Base-by-base conservation (phyloP, 2,113 vertebrate genomes). In the Heterotilapia buettikoferi region DNA sequence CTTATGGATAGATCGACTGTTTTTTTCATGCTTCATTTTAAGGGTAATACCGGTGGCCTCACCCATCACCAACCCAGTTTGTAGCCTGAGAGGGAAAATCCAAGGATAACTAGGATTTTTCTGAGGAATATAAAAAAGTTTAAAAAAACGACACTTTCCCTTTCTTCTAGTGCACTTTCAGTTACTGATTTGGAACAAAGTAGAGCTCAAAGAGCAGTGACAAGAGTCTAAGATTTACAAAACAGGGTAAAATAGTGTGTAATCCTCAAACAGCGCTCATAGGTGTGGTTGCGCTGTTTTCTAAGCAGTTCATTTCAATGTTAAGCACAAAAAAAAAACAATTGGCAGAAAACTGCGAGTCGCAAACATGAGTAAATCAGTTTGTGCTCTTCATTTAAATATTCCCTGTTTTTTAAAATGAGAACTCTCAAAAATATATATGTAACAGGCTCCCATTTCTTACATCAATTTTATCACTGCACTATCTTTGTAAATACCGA, bases 81-180 rank as follows among this genome's bases (percentile, higher is more conserved):
- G 40, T 76, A 47, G 21, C 40, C 21, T 3, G 21, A 73, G 2
- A 2, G 68, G 40, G 8, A 73, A 45, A 73, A 73, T 16, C 21
- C 0, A 45, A 45, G n/a, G 14, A 43, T 45, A 43, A 71, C 7
- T 16, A 6, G n/a, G 13, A 73, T 3, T 1, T 13, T 38, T 21
- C 21, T 45, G 3, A 73, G 38, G 7, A 45, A 43, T 26, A 24
- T 2, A 40, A 71, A 40, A 68, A 3, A 2, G 16, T 40, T 14
- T 1, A 0, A 2, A 21, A 68, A 9, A 68, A 45, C 6, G 0
- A 24, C 66, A 71, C 7, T 2, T 45, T 73, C 2, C 0, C 40
- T 26, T 73, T 45, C 21, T 45, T 45, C 66, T 26, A 26, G 21
- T 16, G 9, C 38, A 1, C 38, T 45, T 45, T 73, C 13, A 73